These are phyloP conservation scores for Cremastinae sp. DNA, from an alignment of 2,888 invertebrate genomes.

Conservation along the genomic window DNA sequence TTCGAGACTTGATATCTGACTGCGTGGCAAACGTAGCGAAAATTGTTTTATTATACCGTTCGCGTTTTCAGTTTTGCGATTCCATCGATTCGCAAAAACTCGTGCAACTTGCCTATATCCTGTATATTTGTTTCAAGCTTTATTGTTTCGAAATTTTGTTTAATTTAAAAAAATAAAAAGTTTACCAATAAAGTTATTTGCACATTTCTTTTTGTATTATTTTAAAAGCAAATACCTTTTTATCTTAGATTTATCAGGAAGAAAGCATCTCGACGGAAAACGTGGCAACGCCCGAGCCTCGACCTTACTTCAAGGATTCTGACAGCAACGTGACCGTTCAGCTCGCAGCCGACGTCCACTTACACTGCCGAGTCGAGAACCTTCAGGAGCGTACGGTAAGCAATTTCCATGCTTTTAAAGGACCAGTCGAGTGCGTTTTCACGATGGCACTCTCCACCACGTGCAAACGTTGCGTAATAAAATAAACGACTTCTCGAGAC, in stretches of 20 bases:
- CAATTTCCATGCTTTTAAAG: slow-evolving; percentile 39
- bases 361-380: slow-evolving; percentile 82
- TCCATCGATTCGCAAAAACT: no score
- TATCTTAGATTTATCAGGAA: slow-evolving; percentile 76
- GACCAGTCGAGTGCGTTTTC: not conserved
- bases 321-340: slow-evolving; percentile 82
- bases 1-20: no score
- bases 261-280: slow-evolving; percentile 77
- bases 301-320: slow-evolving; percentile 87
- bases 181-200: no score
- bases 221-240: not conserved
- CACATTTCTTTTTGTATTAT: no score
- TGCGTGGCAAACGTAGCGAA: not conserved
- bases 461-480: not conserved
- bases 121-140: no score
- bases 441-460: not conserved
- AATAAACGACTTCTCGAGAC: not conserved
- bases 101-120: no score
- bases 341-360: slow-evolving; percentile 81
- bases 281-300: slow-evolving; percentile 85
- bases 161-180: no score
- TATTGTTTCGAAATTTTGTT: no score
- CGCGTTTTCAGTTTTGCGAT: no score
- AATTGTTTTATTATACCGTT: slow-evolving; percentile 3
- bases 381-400: slow-evolving; percentile 81